Evolutionary conservation across 2,888 invertebrate genomes (phyloP).

Genomic region (Tuta absoluta): DNA sequence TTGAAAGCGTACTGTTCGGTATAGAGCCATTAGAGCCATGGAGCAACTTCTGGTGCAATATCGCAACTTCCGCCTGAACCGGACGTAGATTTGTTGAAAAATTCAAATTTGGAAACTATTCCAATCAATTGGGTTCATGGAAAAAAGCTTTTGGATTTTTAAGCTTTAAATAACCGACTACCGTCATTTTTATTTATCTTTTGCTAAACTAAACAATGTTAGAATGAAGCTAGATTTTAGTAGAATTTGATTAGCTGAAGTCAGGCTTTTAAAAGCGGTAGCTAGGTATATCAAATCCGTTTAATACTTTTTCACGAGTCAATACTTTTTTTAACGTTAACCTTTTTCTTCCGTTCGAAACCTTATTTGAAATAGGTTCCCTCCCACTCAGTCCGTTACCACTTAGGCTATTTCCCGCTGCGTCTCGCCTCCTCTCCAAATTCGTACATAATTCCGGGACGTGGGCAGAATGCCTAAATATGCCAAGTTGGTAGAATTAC

Average conservation of each 20-base stretch:
- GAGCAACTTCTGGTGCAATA: slow-evolving; percentile 9
- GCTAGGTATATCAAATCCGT: too few relatives aligned
- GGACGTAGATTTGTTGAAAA: slow-evolving; percentile 8
- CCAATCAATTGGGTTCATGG: too few relatives aligned
- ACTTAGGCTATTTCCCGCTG: not conserved
- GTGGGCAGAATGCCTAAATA: slow-evolving; percentile 9
- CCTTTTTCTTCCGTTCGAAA: too few relatives aligned
- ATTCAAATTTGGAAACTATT: not conserved
- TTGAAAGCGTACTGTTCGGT: not conserved
- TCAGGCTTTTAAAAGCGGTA: too few relatives aligned
- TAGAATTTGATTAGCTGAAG: too few relatives aligned
- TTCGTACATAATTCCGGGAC: slow-evolving; percentile 18
- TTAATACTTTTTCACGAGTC: too few relatives aligned
- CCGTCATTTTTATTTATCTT: too few relatives aligned
- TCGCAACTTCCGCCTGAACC: slow-evolving; percentile 7
- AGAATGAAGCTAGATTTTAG: too few relatives aligned
- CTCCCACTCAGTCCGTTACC: not conserved
- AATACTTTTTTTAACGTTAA: too few relatives aligned
- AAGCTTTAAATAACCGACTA: too few relatives aligned
- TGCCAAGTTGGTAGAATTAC: not conserved
- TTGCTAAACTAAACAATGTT: too few relatives aligned
- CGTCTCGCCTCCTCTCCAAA: slow-evolving; percentile 6
- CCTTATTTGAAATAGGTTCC: not conserved
- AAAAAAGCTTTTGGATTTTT: too few relatives aligned
- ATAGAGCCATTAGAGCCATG: not conserved